Percentiles rank a stretch among this genome's conserved stretches.
Evolutionary conservation across 2,113 vertebrate genomes (phyloP).

Genomic region (Corythoichthys haematopterus): DNA sequence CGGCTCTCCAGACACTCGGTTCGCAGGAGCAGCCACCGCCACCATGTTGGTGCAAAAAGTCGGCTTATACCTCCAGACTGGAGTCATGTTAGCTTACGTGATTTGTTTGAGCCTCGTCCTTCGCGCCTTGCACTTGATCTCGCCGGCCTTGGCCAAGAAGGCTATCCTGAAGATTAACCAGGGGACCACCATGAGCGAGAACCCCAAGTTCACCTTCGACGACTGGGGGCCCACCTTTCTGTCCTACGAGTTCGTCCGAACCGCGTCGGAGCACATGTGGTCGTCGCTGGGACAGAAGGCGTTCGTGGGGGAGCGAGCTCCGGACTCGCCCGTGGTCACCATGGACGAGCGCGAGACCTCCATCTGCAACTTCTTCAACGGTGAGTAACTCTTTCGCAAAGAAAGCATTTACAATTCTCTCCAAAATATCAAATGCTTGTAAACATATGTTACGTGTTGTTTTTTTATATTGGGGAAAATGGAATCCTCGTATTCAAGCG

Average conservation of each 20-base stretch:
- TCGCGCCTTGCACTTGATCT: conserved; percentile 65
- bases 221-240: conserved; percentile 82
- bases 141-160: conserved; percentile 67
- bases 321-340: conserved; percentile 75
- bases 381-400: conserved; percentile 52
- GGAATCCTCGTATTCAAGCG: no score
- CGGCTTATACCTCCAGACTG: background rate
- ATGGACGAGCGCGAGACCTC: conserved; percentile 52
- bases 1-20: background rate
- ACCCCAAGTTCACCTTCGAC: conserved; percentile 79
- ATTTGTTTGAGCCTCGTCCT: conserved; percentile 20
- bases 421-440: no score
- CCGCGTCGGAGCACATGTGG: conserved; percentile 70
- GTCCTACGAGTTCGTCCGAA: conserved; percentile 68
- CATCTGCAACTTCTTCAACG: conserved; percentile 74
- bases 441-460: no score
- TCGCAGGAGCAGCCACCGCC: background rate
- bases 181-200: conserved; percentile 68
- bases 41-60: background rate
- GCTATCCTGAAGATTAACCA: conserved; percentile 68
- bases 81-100: background rate
- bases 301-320: conserved; percentile 68
- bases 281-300: conserved; percentile 76
- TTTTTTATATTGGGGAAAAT: no score
- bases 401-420: background rate